Evolutionary conservation across 64 coral and sea anemone species (phyloP).

Genomic region (Pocillopora damicornis): DNA sequence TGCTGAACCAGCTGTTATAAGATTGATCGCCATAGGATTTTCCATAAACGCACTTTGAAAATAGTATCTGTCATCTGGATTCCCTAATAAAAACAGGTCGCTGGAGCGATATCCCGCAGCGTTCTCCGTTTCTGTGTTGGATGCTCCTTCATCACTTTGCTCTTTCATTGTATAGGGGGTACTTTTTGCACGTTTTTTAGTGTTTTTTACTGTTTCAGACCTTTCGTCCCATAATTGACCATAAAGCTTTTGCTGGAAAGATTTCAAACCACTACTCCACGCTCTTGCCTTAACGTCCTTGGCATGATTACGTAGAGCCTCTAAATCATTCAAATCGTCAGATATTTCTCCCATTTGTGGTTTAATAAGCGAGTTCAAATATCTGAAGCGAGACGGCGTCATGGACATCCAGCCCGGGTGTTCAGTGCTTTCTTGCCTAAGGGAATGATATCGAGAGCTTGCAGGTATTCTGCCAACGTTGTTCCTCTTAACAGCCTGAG

Average conservation of each 20-base stretch:
- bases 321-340: slow-evolving; percentile 13
- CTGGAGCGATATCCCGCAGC: neutral
- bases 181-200: neutral
- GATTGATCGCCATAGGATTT: neutral
- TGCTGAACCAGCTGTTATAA: slow-evolving; percentile 9
- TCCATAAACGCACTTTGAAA: neutral
- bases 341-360: slow-evolving; percentile 16
- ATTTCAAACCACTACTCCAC: neutral
- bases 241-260: neutral
- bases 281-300: neutral
- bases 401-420: neutral
- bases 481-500: neutral
- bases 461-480: neutral
- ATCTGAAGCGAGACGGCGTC: neutral
- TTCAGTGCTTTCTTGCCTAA: neutral
- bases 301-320: neutral
- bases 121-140: neutral
- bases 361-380: slow-evolving; percentile 1
- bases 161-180: neutral
- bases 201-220: neutral
- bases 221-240: neutral
- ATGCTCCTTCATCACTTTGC: neutral
- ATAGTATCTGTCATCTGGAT: neutral
- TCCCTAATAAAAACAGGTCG: neutral
- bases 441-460: neutral